phyloP scores from a whole-genome alignment of 2,797 vertebrate genomes.

The Coregonus suidteri region DNA sequence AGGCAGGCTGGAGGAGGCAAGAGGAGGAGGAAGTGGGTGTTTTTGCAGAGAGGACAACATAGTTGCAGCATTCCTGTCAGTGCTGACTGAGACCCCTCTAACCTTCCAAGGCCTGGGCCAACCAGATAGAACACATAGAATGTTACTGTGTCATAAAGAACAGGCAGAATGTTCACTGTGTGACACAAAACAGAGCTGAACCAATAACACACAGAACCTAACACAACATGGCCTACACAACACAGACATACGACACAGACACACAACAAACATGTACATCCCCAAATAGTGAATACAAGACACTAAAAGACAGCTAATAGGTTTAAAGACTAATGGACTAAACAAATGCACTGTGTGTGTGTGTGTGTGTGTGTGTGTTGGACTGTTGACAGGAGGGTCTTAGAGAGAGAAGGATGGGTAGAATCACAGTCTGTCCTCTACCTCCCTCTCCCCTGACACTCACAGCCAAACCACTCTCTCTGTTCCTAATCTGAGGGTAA shows the following conservation, averaged over 20 bases:
- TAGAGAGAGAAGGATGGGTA: slow-evolving; percentile 8
- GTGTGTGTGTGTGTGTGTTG: not conserved
- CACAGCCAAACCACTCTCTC: slow-evolving; percentile 16
- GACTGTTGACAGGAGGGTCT: slow-evolving; percentile 17
- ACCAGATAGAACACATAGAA: too few species aligned
- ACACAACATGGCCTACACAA: too few species aligned
- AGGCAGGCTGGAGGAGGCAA: not conserved
- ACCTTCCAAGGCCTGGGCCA: slow-evolving; percentile 8
- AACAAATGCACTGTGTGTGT: too few species aligned
- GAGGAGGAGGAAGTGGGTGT: slow-evolving; percentile 43
- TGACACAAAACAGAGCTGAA: too few species aligned
- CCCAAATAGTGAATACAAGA: too few species aligned
- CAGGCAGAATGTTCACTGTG: too few species aligned
- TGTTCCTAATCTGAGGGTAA: slow-evolving; percentile 54
- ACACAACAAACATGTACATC: too few species aligned
- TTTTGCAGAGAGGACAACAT: slow-evolving; percentile 50
- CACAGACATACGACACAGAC: too few species aligned
- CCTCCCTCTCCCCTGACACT: not conserved
- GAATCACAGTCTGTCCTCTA: slow-evolving; percentile 15
- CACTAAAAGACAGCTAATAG: too few species aligned
- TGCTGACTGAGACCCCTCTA: slow-evolving; percentile 27
- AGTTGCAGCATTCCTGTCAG: slow-evolving; percentile 50
- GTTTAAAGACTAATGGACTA: too few species aligned
- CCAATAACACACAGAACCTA: too few species aligned
- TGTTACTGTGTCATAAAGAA: too few species aligned